Evolutionary conservation across 2,113 vertebrate species (phyloP).

Genomic region (Oceanodroma tethys): DNA sequence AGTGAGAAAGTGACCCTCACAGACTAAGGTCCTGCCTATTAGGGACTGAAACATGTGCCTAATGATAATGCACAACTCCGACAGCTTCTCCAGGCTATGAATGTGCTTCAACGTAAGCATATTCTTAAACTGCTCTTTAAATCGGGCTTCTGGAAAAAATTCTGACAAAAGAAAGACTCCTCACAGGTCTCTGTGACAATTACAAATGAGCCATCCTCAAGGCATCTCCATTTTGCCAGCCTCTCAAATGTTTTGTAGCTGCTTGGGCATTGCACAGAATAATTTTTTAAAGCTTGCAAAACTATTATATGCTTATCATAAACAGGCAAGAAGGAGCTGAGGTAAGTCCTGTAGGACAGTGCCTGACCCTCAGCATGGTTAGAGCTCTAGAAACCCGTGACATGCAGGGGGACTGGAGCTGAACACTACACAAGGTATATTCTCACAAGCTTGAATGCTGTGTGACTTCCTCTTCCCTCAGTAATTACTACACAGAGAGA

Average conservation of each 20-base stretch:
- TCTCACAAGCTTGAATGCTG: neutral
- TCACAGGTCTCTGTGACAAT: neutral
- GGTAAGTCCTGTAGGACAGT: neutral
- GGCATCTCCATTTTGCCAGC: neutral
- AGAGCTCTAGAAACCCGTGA: neutral
- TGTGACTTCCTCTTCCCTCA: neutral
- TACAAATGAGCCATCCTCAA: neutral
- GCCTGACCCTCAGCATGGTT: fast-evolving
- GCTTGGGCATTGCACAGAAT: neutral
- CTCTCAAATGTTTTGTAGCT: neutral
- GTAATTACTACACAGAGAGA: neutral
- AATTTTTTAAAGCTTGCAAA: neutral
- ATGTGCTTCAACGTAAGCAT: neutral
- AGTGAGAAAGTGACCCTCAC: neutral
- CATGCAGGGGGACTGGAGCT: neutral
- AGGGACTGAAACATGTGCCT: neutral
- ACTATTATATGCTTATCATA: neutral
- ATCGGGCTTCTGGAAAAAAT: neutral
- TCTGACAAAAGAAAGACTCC: neutral
- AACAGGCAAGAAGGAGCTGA: neutral
- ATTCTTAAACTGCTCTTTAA: neutral
- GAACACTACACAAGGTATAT: neutral
- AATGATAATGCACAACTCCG: neutral
- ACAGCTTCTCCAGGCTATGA: neutral
- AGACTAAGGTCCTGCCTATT: neutral